phyloP scores from a whole-genome alignment of 1,140 invertebrate genomes.

The Ceratosolen fusciceps region DNA sequence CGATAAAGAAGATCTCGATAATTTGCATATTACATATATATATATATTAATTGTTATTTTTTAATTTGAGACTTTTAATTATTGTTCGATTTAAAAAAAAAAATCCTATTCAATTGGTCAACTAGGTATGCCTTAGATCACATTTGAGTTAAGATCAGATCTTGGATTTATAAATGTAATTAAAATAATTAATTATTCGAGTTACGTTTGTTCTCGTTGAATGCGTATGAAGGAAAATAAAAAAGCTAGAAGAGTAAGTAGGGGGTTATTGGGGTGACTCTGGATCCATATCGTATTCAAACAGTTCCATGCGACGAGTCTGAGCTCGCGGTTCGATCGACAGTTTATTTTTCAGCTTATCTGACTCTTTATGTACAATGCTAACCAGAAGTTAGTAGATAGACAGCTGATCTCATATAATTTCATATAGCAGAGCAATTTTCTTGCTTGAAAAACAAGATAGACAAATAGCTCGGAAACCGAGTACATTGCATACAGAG shows the following conservation, averaged over 20 bases:
- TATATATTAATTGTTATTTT: too few relatives aligned
- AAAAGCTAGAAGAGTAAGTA: not conserved
- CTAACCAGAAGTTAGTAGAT: too few relatives aligned
- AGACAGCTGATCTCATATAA: not conserved
- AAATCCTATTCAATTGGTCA: too few relatives aligned
- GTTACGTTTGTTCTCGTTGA: not conserved
- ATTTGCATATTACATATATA: too few relatives aligned
- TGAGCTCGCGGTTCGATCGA: not conserved
- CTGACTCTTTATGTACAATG: not conserved
- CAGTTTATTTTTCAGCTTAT: not conserved
- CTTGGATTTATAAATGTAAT: too few relatives aligned
- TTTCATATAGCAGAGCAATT: not conserved
- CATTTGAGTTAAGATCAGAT: too few relatives aligned
- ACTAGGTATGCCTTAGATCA: too few relatives aligned
- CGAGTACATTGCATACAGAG: not conserved
- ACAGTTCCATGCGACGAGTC: not conserved
- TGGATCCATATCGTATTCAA: not conserved
- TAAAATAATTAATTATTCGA: too few relatives aligned
- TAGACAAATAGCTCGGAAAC: not conserved
- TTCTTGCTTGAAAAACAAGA: not conserved
- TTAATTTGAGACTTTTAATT: too few relatives aligned
- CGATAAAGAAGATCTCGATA: too few relatives aligned
- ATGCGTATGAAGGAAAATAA: not conserved
- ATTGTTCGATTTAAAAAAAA: too few relatives aligned
- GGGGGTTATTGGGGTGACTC: too few relatives aligned